These are phyloP conservation scores for Melanargia galathea DNA, from an alignment of 2,888 invertebrate species.

Conservation along the genomic window DNA sequence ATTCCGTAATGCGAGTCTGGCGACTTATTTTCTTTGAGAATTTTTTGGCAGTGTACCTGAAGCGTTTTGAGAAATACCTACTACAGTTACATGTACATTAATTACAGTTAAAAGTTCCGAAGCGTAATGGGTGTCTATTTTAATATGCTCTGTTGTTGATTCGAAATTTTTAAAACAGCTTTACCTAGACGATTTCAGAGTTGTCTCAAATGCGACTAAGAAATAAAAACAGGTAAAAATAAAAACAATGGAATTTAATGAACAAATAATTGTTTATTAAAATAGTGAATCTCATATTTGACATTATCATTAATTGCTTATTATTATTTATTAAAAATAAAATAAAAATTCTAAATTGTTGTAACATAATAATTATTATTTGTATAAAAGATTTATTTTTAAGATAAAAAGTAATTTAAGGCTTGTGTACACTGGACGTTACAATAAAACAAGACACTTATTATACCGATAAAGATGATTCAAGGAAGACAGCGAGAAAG, in stretches of 20 bases:
- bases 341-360: background rate
- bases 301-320: background rate
- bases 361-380: background rate
- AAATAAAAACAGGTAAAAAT: background rate
- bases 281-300: background rate
- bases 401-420: background rate
- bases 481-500: background rate
- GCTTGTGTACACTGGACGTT: background rate
- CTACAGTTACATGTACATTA: conserved; percentile 2
- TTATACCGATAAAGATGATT: background rate
- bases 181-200: too few species aligned
- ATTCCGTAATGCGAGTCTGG: background rate
- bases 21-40: background rate
- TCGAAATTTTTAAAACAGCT: background rate
- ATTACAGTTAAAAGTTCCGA: background rate
- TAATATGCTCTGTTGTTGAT: background rate
- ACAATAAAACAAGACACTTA: background rate
- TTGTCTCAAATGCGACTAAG: background rate
- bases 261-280: conserved; percentile 14
- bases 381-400: background rate
- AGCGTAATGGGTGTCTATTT: too few species aligned
- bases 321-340: background rate
- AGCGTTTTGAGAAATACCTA: background rate
- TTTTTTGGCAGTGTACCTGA: conserved; percentile 1
- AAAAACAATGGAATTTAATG: background rate